phyloP scores from a whole-genome alignment of 2,797 vertebrate species.

The Gobionotothen gibberifrons region DNA sequence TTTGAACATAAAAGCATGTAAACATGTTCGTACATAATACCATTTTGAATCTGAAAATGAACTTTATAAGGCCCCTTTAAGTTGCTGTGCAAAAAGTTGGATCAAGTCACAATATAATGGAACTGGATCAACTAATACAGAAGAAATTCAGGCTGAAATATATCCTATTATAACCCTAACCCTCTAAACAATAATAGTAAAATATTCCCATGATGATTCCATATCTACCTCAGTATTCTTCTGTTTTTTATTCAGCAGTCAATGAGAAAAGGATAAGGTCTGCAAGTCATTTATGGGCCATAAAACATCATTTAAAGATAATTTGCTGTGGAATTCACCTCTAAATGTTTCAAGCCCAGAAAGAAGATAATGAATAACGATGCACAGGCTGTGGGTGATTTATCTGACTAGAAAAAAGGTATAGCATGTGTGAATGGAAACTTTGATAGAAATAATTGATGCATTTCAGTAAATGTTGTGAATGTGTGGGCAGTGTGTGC shows the following conservation, averaged over 20 bases:
- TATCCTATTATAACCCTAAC: neutral
- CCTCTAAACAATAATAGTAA: neutral
- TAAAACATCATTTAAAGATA: slow-evolving; percentile 25
- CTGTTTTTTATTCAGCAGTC: neutral
- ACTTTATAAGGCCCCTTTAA: neutral
- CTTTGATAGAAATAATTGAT: neutral
- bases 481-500: neutral
- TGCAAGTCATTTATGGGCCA: slow-evolving; percentile 8
- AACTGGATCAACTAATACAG: neutral
- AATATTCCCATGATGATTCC: neutral
- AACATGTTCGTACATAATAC: too few relatives aligned
- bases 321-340: neutral
- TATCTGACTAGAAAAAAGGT: slow-evolving; percentile 5
- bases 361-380: neutral
- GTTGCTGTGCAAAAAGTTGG: neutral
- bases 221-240: neutral
- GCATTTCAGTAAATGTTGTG: neutral
- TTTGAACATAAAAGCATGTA: too few relatives aligned
- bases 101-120: neutral
- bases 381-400: neutral
- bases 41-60: too few relatives aligned
- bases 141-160: neutral
- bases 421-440: neutral
- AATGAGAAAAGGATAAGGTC: neutral
- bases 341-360: neutral